Evolutionary conservation across 2,113 vertebrate species (phyloP), one percentile per base, ranked within the genome.

Genomic region (Mormyrus iriodes): DNA sequence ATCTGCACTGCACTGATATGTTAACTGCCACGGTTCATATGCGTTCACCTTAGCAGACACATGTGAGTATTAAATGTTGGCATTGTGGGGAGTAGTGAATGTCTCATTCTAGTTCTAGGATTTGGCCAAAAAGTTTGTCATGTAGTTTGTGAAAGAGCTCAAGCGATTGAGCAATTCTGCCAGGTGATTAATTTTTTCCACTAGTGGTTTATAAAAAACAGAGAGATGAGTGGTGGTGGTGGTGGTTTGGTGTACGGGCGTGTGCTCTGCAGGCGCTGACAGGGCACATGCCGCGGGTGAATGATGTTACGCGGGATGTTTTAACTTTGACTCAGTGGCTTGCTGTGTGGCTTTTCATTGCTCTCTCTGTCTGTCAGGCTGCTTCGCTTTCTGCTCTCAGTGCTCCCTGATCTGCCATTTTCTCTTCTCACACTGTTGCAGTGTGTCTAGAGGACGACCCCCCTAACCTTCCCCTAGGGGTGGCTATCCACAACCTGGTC

Each of bases 401-500:
- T 42, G 15, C 79, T 21, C 35, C 12, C 15, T 27, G 31, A 21
- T 42, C 2, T 58, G n/a, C 31, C 8, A 39, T 31, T 24, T 17
- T 13, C 39, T 51, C 8, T 53, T 12, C 12, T 61, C 44, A 21
- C 4, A n/a, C 48, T 88, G 21, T 91, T 79, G 31, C 93, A 98
- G 97, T 94, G 90, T 92, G 95, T 89, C 93, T 97, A 84, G 98
- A 98, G 91, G 92, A 96, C 21, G 96, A 97, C 0, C 96, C 97
- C 0, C 89, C 90, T 0, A 92, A 95, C 49, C 94, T 98, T 46
- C 88, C 69, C 9, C 93, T 97, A 0, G 97, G 97, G 0, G 96
- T 99, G 87, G 97, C 95, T 89, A 93, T 98, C 90, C 93, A 93
- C 19, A 94, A 96, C 91, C 94, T 99, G 92, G 97, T 98, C 90